These are phyloP conservation scores for Cynopterus sphinx DNA, from an alignment of 2,797 vertebrate species.

Conservation along the genomic window DNA sequence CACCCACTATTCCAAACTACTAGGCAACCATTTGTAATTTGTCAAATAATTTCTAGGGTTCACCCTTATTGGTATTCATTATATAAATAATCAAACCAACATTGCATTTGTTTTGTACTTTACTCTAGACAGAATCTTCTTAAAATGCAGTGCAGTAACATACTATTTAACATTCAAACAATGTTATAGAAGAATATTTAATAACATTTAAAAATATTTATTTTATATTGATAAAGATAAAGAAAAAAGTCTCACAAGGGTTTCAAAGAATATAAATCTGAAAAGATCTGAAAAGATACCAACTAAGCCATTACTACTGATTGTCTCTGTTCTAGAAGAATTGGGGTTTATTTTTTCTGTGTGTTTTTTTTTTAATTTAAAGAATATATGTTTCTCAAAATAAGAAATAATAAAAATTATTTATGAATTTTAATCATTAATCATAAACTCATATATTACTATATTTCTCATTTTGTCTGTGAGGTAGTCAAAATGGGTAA, in stretches of 20 bases:
- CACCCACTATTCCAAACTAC: background rate
- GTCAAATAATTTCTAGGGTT: background rate
- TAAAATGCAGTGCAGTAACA: constrained; percentile 14
- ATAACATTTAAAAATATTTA: background rate
- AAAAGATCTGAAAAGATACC: background rate
- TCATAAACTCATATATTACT: background rate
- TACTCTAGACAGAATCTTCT: background rate
- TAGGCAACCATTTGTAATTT: background rate
- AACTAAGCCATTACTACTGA: background rate
- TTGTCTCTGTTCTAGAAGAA: background rate
- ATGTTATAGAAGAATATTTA: background rate
- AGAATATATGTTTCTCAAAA: background rate
- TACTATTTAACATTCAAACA: background rate
- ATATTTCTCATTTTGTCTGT: background rate
- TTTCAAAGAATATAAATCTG: background rate
- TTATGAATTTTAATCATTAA: background rate
- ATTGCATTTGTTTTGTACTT: background rate
- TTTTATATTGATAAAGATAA: background rate
- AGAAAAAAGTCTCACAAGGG: background rate
- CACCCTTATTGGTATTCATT: background rate
- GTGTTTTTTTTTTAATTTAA: background rate
- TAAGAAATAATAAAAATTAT: background rate
- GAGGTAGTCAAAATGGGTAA: background rate
- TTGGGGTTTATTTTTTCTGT: background rate
- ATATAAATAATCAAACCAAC: background rate